Conservation (phyloP, 2,888 invertebrate species). For the Polyommatus icarus region DNA sequence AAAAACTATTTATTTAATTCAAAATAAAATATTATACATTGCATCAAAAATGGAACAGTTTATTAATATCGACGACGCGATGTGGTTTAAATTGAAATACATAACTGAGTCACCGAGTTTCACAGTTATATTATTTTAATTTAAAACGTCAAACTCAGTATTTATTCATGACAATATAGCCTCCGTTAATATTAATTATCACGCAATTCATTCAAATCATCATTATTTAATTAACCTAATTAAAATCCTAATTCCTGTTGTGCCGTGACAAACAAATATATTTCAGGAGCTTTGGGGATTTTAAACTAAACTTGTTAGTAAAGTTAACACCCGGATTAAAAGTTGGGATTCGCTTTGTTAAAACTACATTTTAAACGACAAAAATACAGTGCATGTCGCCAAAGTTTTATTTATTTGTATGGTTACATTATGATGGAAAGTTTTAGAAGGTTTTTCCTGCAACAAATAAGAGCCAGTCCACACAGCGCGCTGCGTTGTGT, state of each 20-base stretch:
- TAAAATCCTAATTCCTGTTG: conserved; percentile 46
- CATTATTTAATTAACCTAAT: conserved; percentile 49
- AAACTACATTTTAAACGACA: conserved; percentile 56
- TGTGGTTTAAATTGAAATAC: background rate
- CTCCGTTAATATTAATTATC: conserved; percentile 41
- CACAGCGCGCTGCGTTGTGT: no score
- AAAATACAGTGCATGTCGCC: conserved; percentile 37
- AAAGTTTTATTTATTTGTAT: conserved; percentile 5
- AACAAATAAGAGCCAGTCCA: no score
- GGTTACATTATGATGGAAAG: conserved; percentile 3
- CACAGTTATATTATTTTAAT: background rate
- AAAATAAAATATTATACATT: background rate
- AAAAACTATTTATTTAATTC: background rate
- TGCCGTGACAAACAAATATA: conserved; percentile 47
- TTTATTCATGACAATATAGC: conserved; percentile 31
- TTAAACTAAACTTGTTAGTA: conserved; percentile 51
- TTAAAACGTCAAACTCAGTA: background rate
- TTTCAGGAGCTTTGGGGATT: conserved; percentile 56
- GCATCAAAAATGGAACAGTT: background rate
- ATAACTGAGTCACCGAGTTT: background rate
- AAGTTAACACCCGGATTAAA: conserved; percentile 63
- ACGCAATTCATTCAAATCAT: conserved; percentile 46
- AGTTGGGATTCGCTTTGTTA: conserved; percentile 58
- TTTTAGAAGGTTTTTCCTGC: no score
- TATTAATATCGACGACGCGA: background rate